Conservation (phyloP, 1,140 invertebrate genomes). For the Ladona fulva region DNA sequence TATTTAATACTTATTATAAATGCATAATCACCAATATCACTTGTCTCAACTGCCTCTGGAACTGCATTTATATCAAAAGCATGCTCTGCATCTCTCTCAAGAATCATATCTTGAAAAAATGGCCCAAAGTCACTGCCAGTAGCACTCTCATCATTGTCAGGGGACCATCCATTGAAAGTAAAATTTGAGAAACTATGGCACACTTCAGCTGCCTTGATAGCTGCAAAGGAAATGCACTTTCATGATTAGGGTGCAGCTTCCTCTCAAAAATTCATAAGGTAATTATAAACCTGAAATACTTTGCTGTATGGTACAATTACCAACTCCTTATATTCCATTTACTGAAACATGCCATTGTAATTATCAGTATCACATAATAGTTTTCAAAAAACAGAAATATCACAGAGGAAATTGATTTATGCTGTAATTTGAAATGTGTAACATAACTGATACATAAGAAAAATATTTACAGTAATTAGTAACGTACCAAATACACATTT, state of each 20-base stretch:
- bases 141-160: constrained; percentile 26
- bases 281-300: background rate
- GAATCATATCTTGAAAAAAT: background rate
- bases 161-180: constrained; percentile 32
- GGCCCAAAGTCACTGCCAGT: background rate
- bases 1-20: too few species aligned
- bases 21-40: constrained; percentile 22
- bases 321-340: too few species aligned
- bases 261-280: background rate
- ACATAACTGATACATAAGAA: too few species aligned
- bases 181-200: constrained; percentile 33
- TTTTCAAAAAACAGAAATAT: too few species aligned
- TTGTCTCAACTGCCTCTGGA: constrained; percentile 28
- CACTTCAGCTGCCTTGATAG: constrained; percentile 27
- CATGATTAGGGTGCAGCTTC: too few species aligned
- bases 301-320: too few species aligned
- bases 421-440: too few species aligned
- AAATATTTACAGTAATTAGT: too few species aligned
- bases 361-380: too few species aligned
- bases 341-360: too few species aligned
- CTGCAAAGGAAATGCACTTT: constrained; percentile 19
- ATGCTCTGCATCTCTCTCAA: constrained; percentile 26
- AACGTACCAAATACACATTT: too few species aligned
- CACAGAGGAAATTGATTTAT: too few species aligned
- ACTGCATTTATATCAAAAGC: constrained; percentile 39